Evolutionary conservation across 1,140 invertebrate genomes (phyloP).

Genomic region (Diachasma alloeum): DNA sequence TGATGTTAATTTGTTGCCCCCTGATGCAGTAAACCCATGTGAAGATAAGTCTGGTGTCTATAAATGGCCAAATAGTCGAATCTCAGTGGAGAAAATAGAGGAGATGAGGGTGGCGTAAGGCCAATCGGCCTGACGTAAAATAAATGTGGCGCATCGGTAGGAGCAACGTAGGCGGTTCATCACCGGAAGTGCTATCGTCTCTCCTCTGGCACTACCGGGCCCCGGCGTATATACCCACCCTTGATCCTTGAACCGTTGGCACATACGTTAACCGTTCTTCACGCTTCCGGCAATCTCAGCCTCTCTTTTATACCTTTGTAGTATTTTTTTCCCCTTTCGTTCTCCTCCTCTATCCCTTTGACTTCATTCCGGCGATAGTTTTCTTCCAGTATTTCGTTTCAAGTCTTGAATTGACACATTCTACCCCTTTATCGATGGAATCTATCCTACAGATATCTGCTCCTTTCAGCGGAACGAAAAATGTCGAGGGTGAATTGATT

Average conservation of each 20-base stretch:
- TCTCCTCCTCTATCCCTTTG: background rate
- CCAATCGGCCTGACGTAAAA: slow-evolving; percentile 12
- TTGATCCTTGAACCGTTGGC: slow-evolving; percentile 10
- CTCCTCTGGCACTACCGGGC: background rate
- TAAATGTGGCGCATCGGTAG: slow-evolving; percentile 11
- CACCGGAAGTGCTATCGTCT: slow-evolving; percentile 12
- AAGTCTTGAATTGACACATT: background rate
- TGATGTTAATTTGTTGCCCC: background rate
- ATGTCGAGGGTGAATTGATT: background rate
- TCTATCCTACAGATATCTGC: background rate
- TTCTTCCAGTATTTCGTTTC: background rate
- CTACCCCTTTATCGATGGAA: background rate
- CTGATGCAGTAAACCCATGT: background rate
- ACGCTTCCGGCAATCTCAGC: slow-evolving; percentile 1
- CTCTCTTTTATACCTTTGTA: slow-evolving; percentile 9
- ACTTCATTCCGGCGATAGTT: background rate
- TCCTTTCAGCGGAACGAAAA: background rate
- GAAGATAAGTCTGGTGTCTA: background rate
- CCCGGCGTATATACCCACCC: background rate
- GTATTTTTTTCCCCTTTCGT: background rate
- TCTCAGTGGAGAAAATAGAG: background rate
- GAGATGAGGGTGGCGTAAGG: slow-evolving; percentile 8
- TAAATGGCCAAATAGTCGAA: slow-evolving; percentile 3
- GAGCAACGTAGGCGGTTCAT: slow-evolving; percentile 11
- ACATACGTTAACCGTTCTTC: slow-evolving; percentile 2